Percentiles rank a stretch among this genome's conserved stretches.
Conservation (phyloP, 1,140 invertebrate species). For the Babylonia areolata region DNA sequence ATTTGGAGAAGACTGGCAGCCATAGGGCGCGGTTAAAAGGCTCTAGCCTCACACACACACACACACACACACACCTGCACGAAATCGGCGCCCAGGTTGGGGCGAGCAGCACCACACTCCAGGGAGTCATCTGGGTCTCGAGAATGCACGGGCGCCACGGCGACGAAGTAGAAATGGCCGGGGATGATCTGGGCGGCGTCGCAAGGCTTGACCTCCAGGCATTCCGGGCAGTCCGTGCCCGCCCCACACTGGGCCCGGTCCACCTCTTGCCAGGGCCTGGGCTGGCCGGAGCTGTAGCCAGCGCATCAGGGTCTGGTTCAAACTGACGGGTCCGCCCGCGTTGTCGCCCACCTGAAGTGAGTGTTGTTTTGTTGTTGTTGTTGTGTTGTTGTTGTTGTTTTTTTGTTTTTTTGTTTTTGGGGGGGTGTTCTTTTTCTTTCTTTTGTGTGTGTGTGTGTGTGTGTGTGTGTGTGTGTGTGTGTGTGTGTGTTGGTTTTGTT, state of each 20-base stretch:
- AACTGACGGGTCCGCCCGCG: not conserved
- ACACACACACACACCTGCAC: constrained; percentile 4
- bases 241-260: not conserved
- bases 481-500: no score
- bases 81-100: not conserved
- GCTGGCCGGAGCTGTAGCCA: not conserved
- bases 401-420: no score
- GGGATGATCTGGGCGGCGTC: not conserved
- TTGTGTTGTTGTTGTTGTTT: no score
- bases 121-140: not conserved
- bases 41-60: not conserved
- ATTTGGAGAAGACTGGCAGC: no score
- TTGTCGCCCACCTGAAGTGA: not conserved
- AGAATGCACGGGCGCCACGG: constrained; percentile 1
- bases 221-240: not conserved
- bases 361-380: no score
- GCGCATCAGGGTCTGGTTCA: not conserved
- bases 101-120: not conserved
- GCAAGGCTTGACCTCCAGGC: not conserved
- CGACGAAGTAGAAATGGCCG: constrained; percentile 22
- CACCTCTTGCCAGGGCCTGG: not conserved
- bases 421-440: no score
- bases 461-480: no score
- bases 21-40: no score
- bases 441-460: no score